Conservation (phyloP, 2,797 vertebrate species). For the Delichon dasypus region DNA sequence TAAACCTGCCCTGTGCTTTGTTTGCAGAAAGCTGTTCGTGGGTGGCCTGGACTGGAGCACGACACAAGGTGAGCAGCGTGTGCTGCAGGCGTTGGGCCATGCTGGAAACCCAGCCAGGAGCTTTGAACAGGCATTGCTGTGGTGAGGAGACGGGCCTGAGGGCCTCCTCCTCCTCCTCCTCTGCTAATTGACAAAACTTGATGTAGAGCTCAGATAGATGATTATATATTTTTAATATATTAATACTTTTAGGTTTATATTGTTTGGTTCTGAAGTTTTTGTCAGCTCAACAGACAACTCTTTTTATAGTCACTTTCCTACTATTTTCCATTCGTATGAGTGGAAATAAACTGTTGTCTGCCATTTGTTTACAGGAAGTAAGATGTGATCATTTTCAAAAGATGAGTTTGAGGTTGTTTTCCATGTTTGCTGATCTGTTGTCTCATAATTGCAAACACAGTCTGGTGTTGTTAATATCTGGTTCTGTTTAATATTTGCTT, state of each 20-base stretch:
- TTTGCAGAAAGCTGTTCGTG: conserved; percentile 96
- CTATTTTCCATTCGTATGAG: not conserved
- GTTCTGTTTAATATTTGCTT: conserved; percentile 18
- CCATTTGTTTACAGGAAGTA: not conserved
- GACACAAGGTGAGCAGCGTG: conserved; percentile 88
- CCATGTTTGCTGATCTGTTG: not conserved
- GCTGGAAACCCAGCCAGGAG: not conserved
- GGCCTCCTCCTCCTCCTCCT: not conserved
- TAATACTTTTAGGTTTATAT: fast-evolving
- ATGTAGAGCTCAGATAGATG: fast-evolving
- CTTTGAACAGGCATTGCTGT: not conserved
- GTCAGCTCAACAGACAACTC: not conserved
- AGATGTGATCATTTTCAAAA: not conserved
- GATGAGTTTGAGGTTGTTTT: not conserved
- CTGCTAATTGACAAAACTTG: not conserved
- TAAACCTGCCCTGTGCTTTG: conserved; percentile 26
- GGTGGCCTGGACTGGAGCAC: conserved; percentile 99
- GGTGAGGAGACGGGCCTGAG: not conserved
- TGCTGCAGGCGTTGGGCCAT: not conserved
- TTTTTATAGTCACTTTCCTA: not conserved
- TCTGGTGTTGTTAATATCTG: not conserved
- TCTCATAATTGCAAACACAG: not conserved
- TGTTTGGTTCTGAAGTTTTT: not conserved
- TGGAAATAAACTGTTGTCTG: not conserved
- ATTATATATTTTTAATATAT: not conserved